A percentile compares a stretch with the other conserved stretches of the same genome.
Conservation (phyloP, 2,113 vertebrate genomes). For the Fregetta grallaria region DNA sequence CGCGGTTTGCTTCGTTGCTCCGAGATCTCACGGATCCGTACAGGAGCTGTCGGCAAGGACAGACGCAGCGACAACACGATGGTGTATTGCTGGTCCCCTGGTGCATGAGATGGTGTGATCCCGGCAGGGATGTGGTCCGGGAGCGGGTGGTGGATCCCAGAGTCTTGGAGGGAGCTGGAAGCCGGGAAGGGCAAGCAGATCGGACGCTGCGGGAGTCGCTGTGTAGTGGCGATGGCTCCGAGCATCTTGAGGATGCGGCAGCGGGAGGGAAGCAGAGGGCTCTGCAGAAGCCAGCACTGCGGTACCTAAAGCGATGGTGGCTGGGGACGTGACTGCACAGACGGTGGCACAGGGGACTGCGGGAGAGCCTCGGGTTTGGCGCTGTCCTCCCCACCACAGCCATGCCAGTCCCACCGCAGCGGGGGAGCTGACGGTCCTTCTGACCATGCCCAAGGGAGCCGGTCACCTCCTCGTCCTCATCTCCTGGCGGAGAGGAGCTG, state of each 20-base stretch:
- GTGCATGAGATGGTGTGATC: not conserved
- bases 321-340: not conserved
- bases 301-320: not conserved
- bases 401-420: accelerated
- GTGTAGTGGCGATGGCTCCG: not conserved
- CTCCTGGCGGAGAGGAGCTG: not conserved
- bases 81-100: not conserved
- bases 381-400: not conserved
- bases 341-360: not conserved
- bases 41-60: not conserved
- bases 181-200: not conserved
- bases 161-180: not conserved
- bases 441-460: not conserved
- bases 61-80: accelerated
- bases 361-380: not conserved
- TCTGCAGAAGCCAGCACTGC: not conserved
- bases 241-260: not conserved
- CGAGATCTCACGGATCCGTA: accelerated
- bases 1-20: not conserved
- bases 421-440: not conserved
- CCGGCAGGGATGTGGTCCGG: not conserved
- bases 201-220: accelerated
- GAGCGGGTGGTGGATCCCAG: not conserved
- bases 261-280: not conserved
- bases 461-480: not conserved